Evolutionary conservation across 2,113 vertebrate genomes (phyloP).

Genomic region (Channa maculata): DNA sequence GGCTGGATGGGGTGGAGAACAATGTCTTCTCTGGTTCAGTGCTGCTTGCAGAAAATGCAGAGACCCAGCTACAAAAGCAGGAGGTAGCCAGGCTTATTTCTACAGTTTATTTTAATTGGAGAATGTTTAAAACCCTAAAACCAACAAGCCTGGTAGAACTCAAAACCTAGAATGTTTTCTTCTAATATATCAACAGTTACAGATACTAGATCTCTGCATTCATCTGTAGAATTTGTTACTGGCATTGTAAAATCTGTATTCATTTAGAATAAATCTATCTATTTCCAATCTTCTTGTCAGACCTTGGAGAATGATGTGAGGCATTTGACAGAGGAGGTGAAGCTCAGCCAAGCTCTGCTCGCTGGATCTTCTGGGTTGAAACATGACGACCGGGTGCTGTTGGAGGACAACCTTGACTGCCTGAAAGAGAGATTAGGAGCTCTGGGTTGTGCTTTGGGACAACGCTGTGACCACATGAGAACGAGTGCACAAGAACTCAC

Average conservation of each 20-base stretch:
- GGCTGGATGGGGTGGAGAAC: constrained; percentile 91
- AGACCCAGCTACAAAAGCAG: constrained; percentile 87
- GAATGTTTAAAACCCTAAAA: background rate
- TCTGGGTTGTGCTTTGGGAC: constrained; percentile 86
- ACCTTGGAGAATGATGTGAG: constrained; percentile 89
- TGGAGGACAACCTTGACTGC: constrained; percentile 89
- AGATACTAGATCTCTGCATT: too few relatives aligned
- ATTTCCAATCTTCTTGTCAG: constrained; percentile 73
- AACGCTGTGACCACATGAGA: constrained; percentile 89
- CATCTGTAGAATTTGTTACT: too few relatives aligned
- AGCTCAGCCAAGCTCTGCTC: constrained; percentile 87
- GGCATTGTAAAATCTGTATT: too few relatives aligned
- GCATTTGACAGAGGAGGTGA: constrained; percentile 88
- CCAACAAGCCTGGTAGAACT: too few relatives aligned
- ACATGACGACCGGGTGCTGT: constrained; percentile 83
- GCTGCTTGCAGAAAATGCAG: constrained; percentile 86
- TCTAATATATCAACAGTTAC: too few relatives aligned
- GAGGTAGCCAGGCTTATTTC: constrained; percentile 79
- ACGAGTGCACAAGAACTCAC: constrained; percentile 88
- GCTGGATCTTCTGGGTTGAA: constrained; percentile 80
- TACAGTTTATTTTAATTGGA: background rate
- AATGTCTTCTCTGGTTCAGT: constrained; percentile 85
- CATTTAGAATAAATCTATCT: background rate
- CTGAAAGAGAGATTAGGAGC: constrained; percentile 86
- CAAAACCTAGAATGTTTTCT: too few relatives aligned